Evolutionary conservation across 2,888 invertebrate species (phyloP).

Genomic region (Oligia fasciuncula): DNA sequence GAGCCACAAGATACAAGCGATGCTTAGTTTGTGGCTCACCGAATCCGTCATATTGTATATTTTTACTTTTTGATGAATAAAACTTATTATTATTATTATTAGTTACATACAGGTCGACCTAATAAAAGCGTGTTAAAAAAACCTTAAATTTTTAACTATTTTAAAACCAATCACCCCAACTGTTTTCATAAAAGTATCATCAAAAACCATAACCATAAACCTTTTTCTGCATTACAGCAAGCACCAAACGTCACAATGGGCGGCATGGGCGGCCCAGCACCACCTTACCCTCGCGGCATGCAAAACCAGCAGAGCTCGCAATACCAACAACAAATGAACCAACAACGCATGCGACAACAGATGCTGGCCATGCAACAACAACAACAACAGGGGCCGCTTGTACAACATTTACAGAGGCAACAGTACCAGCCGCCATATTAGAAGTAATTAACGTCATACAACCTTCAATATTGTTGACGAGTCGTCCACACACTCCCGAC

Average conservation of each 20-base stretch:
- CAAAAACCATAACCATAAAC: too few species aligned
- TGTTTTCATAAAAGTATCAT: too few species aligned
- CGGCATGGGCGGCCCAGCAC: slow-evolving; percentile 94
- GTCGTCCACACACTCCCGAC: neutral
- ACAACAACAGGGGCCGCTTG: slow-evolving; percentile 89
- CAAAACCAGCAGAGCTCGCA: slow-evolving; percentile 91
- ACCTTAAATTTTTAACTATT: neutral
- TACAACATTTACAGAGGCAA: slow-evolving; percentile 85
- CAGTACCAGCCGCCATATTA: slow-evolving; percentile 88
- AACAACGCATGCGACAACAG: slow-evolving; percentile 92
- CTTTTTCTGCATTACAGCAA: slow-evolving; percentile 75
- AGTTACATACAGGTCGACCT: too few species aligned
- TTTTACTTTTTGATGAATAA: too few species aligned
- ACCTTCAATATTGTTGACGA: slow-evolving; percentile 1
- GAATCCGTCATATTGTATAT: too few species aligned
- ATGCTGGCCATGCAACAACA: slow-evolving; percentile 92
- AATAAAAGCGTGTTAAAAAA: too few species aligned
- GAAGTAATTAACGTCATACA: neutral
- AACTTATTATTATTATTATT: too few species aligned
- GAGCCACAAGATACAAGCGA: too few species aligned
- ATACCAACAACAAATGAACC: slow-evolving; percentile 90
- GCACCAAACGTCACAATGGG: slow-evolving; percentile 97
- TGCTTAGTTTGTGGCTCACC: too few species aligned
- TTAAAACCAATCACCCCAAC: neutral
- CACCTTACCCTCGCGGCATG: slow-evolving; percentile 93